Conservation (phyloP, 2,113 vertebrate genomes). For the Taxidea taxus region DNA sequence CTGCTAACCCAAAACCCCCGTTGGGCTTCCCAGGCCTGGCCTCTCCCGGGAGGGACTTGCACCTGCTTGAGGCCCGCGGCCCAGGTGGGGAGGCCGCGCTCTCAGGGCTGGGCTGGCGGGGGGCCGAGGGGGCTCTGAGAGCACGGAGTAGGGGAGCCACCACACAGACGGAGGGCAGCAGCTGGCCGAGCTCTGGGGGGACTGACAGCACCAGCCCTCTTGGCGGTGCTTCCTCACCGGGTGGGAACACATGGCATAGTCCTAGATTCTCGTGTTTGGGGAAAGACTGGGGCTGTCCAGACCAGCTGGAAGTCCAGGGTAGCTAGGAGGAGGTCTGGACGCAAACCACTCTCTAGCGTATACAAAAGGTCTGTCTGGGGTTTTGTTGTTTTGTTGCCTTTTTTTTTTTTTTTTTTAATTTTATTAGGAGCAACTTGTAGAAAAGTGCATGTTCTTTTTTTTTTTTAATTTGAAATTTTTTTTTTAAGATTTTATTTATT, state of each 20-base stretch:
- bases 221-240: background rate
- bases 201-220: background rate
- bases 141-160: accelerated
- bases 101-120: accelerated
- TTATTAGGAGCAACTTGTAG: background rate
- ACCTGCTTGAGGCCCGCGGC: background rate
- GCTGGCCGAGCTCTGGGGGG: background rate
- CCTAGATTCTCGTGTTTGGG: background rate
- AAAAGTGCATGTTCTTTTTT: background rate
- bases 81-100: background rate
- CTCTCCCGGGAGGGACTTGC: background rate
- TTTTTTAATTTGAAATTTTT: no score
- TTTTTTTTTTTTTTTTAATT: background rate
- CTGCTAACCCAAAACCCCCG: background rate
- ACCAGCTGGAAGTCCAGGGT: background rate
- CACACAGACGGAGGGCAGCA: background rate
- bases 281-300: background rate
- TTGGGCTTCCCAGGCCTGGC: background rate
- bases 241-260: background rate
- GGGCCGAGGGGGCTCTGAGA: background rate
- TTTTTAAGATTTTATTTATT: no score
- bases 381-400: background rate
- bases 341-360: background rate
- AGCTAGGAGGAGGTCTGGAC: background rate
- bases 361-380: background rate